Percentiles rank a stretch among this genome's conserved stretches.
Conservation (phyloP, 37 sponge, comb jelly and placozoan genomes). For the Halichondria panicea region DNA sequence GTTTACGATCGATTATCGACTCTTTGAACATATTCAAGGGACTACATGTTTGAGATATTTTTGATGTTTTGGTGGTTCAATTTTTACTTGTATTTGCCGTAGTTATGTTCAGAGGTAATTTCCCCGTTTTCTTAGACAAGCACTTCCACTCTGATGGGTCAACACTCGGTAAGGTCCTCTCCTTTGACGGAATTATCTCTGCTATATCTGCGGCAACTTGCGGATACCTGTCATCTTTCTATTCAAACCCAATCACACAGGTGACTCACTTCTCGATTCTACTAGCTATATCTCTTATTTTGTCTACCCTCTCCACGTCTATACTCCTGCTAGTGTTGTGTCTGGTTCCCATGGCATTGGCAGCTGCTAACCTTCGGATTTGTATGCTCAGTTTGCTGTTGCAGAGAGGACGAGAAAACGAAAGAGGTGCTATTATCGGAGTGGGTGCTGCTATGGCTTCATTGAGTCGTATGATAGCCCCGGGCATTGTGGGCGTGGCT, state of each 20-base stretch:
- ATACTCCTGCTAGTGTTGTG: conserved; percentile 18
- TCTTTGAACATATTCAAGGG: conserved; percentile 47
- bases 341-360: conserved; percentile 53
- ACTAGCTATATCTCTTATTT: conserved; percentile 23
- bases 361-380: conserved; percentile 67
- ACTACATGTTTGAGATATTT: conserved; percentile 21
- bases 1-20: background rate
- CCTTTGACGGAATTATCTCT: conserved; percentile 59
- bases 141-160: conserved; percentile 24
- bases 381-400: conserved; percentile 34
- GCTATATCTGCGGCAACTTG: conserved; percentile 32
- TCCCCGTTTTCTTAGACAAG: conserved; percentile 59
- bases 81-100: conserved; percentile 55
- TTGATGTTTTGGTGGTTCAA: conserved; percentile 41
- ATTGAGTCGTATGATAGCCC: conserved; percentile 62
- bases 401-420: conserved; percentile 33
- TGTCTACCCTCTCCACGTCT: conserved; percentile 27
- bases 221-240: conserved; percentile 45
- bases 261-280: conserved; percentile 51
- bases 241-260: conserved; percentile 18
- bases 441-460: conserved; percentile 58
- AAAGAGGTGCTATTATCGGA: conserved; percentile 77
- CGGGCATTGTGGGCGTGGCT: conserved; percentile 56
- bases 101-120: conserved; percentile 61
- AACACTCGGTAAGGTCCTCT: conserved; percentile 62